Percentiles rank a stretch among this genome's conserved stretches.
Conservation (phyloP, 1,140 invertebrate genomes). For the Grapholita molesta region DNA sequence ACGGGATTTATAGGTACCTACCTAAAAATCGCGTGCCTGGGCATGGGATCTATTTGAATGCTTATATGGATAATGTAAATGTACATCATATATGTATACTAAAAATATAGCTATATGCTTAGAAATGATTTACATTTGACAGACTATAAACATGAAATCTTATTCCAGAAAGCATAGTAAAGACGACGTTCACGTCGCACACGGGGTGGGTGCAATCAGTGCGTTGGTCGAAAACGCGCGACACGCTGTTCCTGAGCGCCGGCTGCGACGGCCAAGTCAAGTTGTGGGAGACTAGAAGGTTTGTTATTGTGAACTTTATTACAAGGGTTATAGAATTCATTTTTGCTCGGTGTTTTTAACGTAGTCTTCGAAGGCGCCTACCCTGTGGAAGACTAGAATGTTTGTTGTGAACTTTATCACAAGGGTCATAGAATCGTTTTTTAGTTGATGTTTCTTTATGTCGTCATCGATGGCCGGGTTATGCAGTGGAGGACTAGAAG, state of each 20-base stretch:
- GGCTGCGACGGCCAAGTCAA: conserved; percentile 95
- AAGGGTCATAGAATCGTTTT: background rate
- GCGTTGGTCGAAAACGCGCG: conserved; percentile 91
- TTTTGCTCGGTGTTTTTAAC: too few species aligned
- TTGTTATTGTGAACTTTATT: conserved; percentile 7
- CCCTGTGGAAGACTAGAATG: too few species aligned
- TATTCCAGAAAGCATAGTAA: conserved; percentile 88
- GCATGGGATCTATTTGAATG: too few species aligned
- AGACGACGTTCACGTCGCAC: conserved; percentile 93
- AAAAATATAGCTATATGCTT: too few species aligned
- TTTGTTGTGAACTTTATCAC: background rate
- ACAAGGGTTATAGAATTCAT: background rate
- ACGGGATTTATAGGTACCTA: too few species aligned
- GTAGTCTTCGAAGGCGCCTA: too few species aligned
- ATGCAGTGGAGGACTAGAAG: too few species aligned
- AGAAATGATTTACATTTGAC: too few species aligned
- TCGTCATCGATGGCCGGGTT: too few species aligned
- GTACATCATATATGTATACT: too few species aligned
- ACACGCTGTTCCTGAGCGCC: conserved; percentile 95
- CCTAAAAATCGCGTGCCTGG: too few species aligned
- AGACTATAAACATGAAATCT: background rate
- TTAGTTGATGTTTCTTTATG: background rate
- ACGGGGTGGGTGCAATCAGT: conserved; percentile 94
- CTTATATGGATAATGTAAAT: too few species aligned
- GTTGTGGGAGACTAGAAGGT: conserved; percentile 97